Evolutionary conservation across 2,888 invertebrate genomes (phyloP).

Genomic region (Eilema griseolum): DNA sequence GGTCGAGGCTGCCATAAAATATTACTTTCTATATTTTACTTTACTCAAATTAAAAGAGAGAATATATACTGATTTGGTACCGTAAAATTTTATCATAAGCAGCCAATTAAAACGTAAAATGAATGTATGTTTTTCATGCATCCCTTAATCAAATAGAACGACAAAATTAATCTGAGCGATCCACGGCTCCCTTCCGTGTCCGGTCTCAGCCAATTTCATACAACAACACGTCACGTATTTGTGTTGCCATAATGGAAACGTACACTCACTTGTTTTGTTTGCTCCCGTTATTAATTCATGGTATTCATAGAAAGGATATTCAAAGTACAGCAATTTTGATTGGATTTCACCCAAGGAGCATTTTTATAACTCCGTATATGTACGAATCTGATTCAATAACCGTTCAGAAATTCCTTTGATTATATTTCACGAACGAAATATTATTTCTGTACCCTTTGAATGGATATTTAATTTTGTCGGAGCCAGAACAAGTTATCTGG

Average conservation of each 20-base stretch:
- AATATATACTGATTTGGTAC: constrained; percentile 31
- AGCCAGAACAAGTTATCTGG: constrained; percentile 31
- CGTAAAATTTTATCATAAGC: constrained; percentile 42
- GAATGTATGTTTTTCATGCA: constrained; percentile 45
- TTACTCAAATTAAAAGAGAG: constrained; percentile 24
- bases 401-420: constrained; percentile 51
- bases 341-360: constrained; percentile 70
- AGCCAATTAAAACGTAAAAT: constrained; percentile 50
- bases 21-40: constrained; percentile 27
- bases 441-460: constrained; percentile 41
- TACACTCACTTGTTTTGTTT: constrained; percentile 67
- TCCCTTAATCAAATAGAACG: constrained; percentile 63
- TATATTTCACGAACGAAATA: constrained; percentile 40
- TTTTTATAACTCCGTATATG: constrained; percentile 54
- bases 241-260: constrained; percentile 67
- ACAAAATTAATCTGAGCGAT: constrained; percentile 69
- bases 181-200: constrained; percentile 58
- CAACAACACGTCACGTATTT: constrained; percentile 75
- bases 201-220: constrained; percentile 74
- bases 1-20: background rate
- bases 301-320: constrained; percentile 66
- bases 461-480: constrained; percentile 40
- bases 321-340: constrained; percentile 72
- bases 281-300: constrained; percentile 73
- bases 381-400: constrained; percentile 58